Base-by-base conservation (phyloP, 2,113 vertebrate species). In the Thunnus maccoyii region DNA sequence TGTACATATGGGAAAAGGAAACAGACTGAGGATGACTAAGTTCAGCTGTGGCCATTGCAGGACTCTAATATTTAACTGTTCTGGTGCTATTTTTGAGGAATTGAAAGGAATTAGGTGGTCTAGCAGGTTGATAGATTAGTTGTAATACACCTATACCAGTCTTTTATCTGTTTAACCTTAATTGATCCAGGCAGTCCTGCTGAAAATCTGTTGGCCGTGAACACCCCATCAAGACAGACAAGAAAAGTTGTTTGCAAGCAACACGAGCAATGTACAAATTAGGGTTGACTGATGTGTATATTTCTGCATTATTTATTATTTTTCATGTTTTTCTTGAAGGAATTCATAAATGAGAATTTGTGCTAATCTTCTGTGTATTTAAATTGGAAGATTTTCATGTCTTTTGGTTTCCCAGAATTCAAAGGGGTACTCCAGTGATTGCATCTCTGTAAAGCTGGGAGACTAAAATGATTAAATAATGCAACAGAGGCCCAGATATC, bases 251-350 rank as follows among this genome's bases (percentile, higher is more conserved):
- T 41, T 41, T 8, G 36, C 36, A 41, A 41, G 36, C 27, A 52
- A 32, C 18, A 58, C 2, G 48, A 51, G 15, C 16, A 52, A 46
- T 27, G 56, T 55, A n/a, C 30, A 63, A 61, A 67, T 7, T 22
- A 63, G 18, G 4, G 30, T 63, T 27, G 44, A 66, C n/a, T 22
- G 12, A 30, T 67, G 36, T 78, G 61, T 76, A 63, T 84, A 56
- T 83, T 76, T 89, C 47, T 72, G n/a, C 62, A 32, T 84, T 87
- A 85, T 90, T 85, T 90, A 85, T 88, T 82, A 20, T 73, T 61
- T 78, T 68, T 46, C 15, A 27, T 63, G 57, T 79, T 56, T 62
- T 76, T 57, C 10, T 10, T 60, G 30, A 72, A 68, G 46, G 54
- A 73, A 46, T 62, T 75, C 8, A 84, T 30, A 4, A 57, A 55